phyloP scores from a whole-genome alignment of 2,113 vertebrate genomes.

The Pelodiscus sinensis region DNA sequence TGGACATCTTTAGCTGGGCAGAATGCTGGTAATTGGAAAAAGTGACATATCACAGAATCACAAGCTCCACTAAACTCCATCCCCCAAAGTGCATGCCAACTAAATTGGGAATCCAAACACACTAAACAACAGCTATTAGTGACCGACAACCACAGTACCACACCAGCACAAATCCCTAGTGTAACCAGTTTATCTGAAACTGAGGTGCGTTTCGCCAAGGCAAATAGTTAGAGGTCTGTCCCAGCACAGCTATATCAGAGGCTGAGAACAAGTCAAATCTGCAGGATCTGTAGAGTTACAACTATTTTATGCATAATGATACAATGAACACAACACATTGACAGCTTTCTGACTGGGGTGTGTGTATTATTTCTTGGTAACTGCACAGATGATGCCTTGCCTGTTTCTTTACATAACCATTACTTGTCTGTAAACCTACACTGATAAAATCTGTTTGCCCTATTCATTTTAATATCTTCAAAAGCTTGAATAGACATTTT shows the following conservation, averaged over 20 bases:
- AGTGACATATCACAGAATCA: neutral
- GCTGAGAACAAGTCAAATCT: neutral
- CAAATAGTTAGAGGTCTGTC: neutral
- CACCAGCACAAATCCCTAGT: neutral
- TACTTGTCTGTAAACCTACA: neutral
- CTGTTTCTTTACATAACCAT: neutral
- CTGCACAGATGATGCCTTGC: neutral
- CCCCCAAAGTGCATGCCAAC: neutral
- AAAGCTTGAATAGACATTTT: neutral
- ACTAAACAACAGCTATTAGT: neutral
- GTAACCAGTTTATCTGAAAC: neutral
- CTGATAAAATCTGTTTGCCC: neutral
- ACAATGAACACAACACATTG: neutral
- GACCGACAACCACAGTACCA: neutral
- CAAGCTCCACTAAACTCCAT: neutral
- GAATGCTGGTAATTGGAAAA: neutral
- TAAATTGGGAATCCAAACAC: neutral
- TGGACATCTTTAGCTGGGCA: neutral
- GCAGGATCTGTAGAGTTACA: neutral
- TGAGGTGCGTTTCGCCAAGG: neutral
- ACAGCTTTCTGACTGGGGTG: neutral
- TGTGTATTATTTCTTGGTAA: neutral
- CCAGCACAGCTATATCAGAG: neutral
- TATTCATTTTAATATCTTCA: neutral
- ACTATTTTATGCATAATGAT: neutral